These are phyloP conservation scores for Tinea pellionella DNA, from an alignment of 2,888 invertebrate species.

Conservation along the genomic window DNA sequence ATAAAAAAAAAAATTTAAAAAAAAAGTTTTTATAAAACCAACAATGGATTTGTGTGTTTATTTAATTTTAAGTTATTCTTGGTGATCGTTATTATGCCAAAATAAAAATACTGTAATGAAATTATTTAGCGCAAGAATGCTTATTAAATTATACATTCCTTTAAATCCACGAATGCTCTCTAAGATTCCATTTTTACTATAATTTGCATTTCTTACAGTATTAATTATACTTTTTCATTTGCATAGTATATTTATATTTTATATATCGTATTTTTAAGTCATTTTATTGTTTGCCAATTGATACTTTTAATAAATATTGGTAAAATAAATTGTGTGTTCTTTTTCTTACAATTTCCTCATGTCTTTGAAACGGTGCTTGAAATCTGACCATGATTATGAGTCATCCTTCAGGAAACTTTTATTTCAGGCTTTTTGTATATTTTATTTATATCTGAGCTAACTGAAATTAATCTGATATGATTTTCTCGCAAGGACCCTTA, in stretches of 20 bases:
- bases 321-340: too few relatives aligned
- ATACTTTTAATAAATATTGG: background rate
- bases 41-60: background rate
- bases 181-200: background rate
- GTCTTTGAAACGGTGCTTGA: too few relatives aligned
- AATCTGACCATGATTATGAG: too few relatives aligned
- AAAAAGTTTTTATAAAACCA: background rate
- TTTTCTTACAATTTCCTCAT: too few relatives aligned
- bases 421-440: too few relatives aligned
- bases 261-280: conserved; percentile 4
- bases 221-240: background rate
- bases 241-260: background rate
- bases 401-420: too few relatives aligned
- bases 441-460: too few relatives aligned
- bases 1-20: too few relatives aligned
- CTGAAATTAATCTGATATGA: too few relatives aligned
- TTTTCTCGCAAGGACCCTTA: too few relatives aligned
- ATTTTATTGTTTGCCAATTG: background rate
- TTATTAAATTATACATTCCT: too few relatives aligned
- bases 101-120: background rate
- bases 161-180: background rate
- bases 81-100: background rate
- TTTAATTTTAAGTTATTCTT: background rate
- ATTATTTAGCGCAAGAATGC: background rate
- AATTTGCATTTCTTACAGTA: background rate